Conservation (phyloP, 2,113 vertebrate species). For the Nycticryphes semicollaris region DNA sequence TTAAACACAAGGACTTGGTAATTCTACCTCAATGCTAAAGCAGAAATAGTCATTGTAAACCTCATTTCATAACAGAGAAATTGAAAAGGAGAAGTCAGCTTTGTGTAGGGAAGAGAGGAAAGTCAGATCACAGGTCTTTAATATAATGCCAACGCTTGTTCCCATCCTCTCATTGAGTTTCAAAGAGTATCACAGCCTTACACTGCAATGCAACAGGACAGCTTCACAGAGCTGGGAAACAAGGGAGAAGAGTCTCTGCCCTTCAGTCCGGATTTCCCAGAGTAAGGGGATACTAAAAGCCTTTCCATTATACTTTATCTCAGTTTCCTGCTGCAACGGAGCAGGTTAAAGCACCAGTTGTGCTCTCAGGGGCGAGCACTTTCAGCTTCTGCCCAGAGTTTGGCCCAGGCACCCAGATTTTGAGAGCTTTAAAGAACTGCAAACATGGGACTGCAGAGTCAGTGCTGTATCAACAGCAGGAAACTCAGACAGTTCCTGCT, state of each 20-base stretch:
- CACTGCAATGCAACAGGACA: background rate
- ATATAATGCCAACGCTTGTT: background rate
- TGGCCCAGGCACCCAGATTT: background rate
- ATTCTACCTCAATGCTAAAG: background rate
- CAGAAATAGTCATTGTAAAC: background rate
- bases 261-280: background rate
- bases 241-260: background rate
- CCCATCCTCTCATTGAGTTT: background rate
- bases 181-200: background rate
- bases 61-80: background rate
- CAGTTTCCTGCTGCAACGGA: background rate
- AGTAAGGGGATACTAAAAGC: constrained; percentile 21
- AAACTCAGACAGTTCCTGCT: background rate
- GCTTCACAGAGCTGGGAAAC: background rate
- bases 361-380: background rate
- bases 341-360: background rate
- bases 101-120: background rate
- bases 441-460: background rate
- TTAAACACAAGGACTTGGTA: background rate
- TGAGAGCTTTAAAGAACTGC: background rate
- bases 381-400: background rate
- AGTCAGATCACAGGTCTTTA: background rate
- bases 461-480: background rate
- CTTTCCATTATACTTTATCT: background rate
- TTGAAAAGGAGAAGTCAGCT: background rate